Evolutionary conservation across 1,140 invertebrate genomes (phyloP), one percentile per base, ranked within the genome.

Genomic region (Goniozus legneri): DNA sequence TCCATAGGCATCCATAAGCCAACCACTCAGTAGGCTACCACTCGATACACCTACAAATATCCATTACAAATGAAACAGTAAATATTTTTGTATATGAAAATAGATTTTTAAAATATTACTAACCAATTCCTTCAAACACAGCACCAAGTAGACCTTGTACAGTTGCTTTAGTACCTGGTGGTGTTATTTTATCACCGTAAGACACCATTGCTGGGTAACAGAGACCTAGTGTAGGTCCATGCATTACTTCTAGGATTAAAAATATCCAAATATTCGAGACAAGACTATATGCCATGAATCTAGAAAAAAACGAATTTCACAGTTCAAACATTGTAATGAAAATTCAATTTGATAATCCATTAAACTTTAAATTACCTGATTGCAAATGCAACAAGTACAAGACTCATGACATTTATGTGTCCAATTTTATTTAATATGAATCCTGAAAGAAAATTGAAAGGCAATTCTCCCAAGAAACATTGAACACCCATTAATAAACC

Each of bases 151-250:
- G 74, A 43, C 89, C 90, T 79, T 92, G 78, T 54, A 92, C 84
- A 16, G 92, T 95, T 2, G 89, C 87, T 68, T 91, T 87, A 1
- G 87, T 89, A 8, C 92, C 92, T 1, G 84, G 79, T n/a, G 91
- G 89, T 3, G 91, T 84, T 2, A 93, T 82, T 54, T 87, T 83
- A 65, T 85, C 90, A 1, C 91, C 91, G 72, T 94, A 95, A 0
- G 88, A 89, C 7, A 91, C 85, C 84, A 95, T 92, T 7, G 90
- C 85, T 0, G 91, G 83, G 76, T 92, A 96, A 64, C 91, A 90
- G 47, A 96, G 77, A 8, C 92, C 92, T 65, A 91, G 91, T 0
- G 92, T 92, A 7, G 94, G 73, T 12, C 92, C 91, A 73, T 95
- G 91, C 6, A 91, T 73, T 43, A 92, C 66, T 73, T 96, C 93